Evolutionary conservation across 2,797 vertebrate genomes (phyloP).

Genomic region (Gouania willdenowi): DNA sequence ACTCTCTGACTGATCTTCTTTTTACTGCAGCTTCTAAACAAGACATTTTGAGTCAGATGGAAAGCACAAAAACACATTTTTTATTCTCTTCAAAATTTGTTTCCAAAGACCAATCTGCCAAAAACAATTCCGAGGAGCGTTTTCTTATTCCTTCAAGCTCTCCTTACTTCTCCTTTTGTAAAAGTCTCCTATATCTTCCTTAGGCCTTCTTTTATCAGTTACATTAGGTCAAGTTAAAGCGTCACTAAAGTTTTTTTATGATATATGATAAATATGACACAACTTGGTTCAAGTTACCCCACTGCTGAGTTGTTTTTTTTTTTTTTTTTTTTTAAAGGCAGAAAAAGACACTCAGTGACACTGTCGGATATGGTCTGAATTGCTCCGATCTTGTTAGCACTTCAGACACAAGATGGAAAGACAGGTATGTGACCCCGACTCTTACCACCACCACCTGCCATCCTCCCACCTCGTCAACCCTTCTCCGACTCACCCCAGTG

Average conservation of each 20-base stretch:
- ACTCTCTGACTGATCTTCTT: no score
- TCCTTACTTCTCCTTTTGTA: neutral
- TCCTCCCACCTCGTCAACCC: neutral
- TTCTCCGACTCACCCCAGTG: slow-evolving; percentile 19
- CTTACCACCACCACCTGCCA: slow-evolving; percentile 44
- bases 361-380: slow-evolving; percentile 26
- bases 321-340: no score
- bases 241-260: neutral
- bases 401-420: slow-evolving; percentile 43
- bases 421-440: slow-evolving; percentile 33
- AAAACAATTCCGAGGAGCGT: slow-evolving; percentile 16
- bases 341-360: slow-evolving; percentile 20
- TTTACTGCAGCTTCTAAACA: no score
- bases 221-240: slow-evolving; percentile 4
- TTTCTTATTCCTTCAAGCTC: slow-evolving; percentile 3
- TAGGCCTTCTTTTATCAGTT: slow-evolving; percentile 19
- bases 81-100: slow-evolving; percentile 26
- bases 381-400: slow-evolving; percentile 54
- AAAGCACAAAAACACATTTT: no score
- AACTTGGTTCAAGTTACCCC: slow-evolving; percentile 6
- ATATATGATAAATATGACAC: slow-evolving; percentile 23
- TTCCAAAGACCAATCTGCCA: no score
- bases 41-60: no score
- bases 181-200: slow-evolving; percentile 27
- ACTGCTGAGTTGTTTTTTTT: no score